phyloP scores from a whole-genome alignment of 2,888 invertebrate species.

The Cantharis flavilabris region DNA sequence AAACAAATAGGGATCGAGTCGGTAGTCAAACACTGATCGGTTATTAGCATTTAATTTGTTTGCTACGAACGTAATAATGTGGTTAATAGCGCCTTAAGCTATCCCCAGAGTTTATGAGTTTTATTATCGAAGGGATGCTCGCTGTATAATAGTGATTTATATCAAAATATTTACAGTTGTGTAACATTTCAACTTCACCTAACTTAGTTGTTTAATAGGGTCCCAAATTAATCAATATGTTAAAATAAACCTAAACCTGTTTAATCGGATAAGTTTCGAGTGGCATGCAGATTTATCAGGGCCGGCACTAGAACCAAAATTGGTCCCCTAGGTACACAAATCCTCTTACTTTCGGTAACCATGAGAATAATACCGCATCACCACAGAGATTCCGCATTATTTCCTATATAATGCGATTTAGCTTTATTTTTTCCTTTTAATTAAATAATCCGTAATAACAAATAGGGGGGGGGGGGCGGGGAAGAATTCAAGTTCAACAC shows the following conservation, averaged over 20 bases:
- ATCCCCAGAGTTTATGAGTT: slow-evolving; percentile 17
- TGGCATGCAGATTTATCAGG: background rate
- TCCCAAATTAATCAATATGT: background rate
- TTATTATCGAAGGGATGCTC: slow-evolving; percentile 25
- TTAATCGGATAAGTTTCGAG: background rate
- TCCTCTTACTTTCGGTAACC: background rate
- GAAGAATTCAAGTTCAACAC: background rate
- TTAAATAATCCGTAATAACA: too few species aligned
- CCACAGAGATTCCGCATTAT: background rate
- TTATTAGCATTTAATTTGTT: slow-evolving; percentile 35
- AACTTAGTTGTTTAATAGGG: background rate
- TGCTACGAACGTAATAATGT: slow-evolving; percentile 32
- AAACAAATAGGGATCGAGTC: background rate
- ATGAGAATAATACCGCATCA: background rate
- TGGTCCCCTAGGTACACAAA: background rate
- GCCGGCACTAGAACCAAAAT: background rate
- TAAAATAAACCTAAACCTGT: background rate
- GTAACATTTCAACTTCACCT: background rate
- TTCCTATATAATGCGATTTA: too few species aligned
- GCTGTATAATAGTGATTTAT: slow-evolving; percentile 29
- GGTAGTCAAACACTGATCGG: slow-evolving; percentile 8
- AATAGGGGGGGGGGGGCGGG: too few species aligned
- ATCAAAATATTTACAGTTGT: slow-evolving; percentile 5
- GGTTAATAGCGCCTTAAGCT: slow-evolving; percentile 30
- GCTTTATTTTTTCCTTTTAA: too few species aligned